Evolutionary conservation across 2,797 vertebrate species (phyloP), one percentile per base, ranked within the genome.

Genomic region (Chiroxiphia lanceolata): DNA sequence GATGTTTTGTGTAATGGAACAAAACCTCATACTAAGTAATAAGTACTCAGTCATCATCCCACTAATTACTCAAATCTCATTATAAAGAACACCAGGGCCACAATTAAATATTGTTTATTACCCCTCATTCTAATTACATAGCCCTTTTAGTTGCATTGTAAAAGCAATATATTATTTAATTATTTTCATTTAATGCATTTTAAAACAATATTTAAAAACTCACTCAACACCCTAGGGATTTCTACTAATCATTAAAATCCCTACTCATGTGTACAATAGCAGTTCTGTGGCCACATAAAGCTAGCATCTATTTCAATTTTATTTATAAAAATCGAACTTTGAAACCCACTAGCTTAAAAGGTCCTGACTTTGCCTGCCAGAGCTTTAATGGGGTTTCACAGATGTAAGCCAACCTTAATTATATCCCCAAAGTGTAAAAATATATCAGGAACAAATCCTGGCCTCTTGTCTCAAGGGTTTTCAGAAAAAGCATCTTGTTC

Each of bases 31-130:
- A 88, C 61, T 79, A 96, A 89, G 72, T 92, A 93, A 76, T 95
- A 95, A 92, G 79, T 89, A 89, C 51, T 94, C 93, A 96, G 51
- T 95, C 93, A 95, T 95, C 75, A 91, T 71, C 80, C 74, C 64
- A 89, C 83, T 97, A 96, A 96, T 96, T 96, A 94, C 83, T 94
- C 70, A 91, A 95, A 91, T 54, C 75, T 89, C 85, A 94, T 87
- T 88, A 91, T 60, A 90, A 94, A 91, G 87, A 89, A 96, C 93
- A 81, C 63, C 56, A 86, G 79, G 77, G 34, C 64, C 87, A 90
- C 91, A 86, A 96, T 94, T 95, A 94, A 83, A 92, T 82, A 93
- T 54, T 83, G n/a, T 42, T 75, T 89, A 95, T 82, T 75, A 92
- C 53, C 47, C 54, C 44, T 92, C 65, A 83, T 87, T 92, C 76